phyloP scores from a whole-genome alignment of 1,140 invertebrate genomes.

The Branchinecta lynchi region DNA sequence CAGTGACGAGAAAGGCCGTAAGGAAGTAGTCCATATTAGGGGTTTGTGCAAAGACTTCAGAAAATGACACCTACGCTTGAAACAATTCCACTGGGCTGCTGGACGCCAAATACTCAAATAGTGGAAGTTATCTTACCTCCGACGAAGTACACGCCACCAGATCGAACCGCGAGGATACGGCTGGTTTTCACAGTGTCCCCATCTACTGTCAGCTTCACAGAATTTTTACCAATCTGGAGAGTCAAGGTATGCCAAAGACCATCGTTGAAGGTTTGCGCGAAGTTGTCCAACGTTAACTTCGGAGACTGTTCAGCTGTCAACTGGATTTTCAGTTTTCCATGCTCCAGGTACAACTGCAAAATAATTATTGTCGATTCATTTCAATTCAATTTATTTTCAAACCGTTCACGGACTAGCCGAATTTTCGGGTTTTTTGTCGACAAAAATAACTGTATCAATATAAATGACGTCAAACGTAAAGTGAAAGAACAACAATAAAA shows the following conservation, averaged over 20 bases:
- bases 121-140: slow-evolving; percentile 37
- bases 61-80: no score
- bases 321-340: slow-evolving; percentile 66
- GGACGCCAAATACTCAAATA: no score
- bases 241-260: slow-evolving; percentile 72
- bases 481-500: no score
- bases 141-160: slow-evolving; percentile 57
- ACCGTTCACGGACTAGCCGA: no score
- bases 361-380: neutral
- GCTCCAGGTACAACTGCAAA: slow-evolving; percentile 51
- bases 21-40: no score
- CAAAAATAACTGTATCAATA: no score
- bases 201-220: slow-evolving; percentile 54
- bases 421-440: slow-evolving; percentile 11
- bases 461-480: no score
- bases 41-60: no score
- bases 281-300: slow-evolving; percentile 58
- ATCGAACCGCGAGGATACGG: slow-evolving; percentile 52
- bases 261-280: slow-evolving; percentile 61
- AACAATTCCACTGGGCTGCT: no score
- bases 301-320: slow-evolving; percentile 47
- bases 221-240: slow-evolving; percentile 53
- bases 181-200: slow-evolving; percentile 58
- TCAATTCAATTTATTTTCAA: no score
- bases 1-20: no score